These are phyloP conservation scores for Balaeniceps rex DNA, from an alignment of 2,113 vertebrate genomes.

Conservation along the genomic window DNA sequence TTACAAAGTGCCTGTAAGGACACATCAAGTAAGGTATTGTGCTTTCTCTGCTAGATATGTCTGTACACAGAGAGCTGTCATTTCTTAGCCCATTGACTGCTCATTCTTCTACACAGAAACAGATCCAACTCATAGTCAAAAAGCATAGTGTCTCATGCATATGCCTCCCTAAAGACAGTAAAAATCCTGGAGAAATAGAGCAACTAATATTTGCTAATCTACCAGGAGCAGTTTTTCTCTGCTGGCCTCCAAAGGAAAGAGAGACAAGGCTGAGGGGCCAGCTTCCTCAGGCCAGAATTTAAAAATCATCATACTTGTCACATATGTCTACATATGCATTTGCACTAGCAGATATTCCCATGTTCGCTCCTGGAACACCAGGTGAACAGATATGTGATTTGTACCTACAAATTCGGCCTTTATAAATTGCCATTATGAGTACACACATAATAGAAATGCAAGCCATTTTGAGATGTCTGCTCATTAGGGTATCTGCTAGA, in stretches of 20 bases:
- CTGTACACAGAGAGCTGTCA: background rate
- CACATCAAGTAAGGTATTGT: background rate
- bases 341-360: background rate
- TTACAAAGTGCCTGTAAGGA: background rate
- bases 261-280: background rate
- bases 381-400: background rate
- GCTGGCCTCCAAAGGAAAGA: background rate
- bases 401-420: background rate
- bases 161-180: background rate
- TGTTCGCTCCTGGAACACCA: background rate
- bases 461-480: background rate
- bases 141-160: background rate
- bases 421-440: background rate
- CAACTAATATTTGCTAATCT: background rate
- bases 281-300: background rate
- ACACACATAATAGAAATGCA: background rate
- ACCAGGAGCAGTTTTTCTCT: background rate
- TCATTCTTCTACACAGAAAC: background rate
- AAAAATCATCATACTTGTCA: background rate
- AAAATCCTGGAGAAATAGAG: background rate
- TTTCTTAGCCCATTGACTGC: background rate
- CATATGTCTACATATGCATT: background rate
- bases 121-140: background rate
- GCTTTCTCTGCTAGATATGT: background rate
- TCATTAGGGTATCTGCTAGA: background rate